Conservation (phyloP, 2,113 vertebrate species). For the Pionites leucogaster region DNA sequence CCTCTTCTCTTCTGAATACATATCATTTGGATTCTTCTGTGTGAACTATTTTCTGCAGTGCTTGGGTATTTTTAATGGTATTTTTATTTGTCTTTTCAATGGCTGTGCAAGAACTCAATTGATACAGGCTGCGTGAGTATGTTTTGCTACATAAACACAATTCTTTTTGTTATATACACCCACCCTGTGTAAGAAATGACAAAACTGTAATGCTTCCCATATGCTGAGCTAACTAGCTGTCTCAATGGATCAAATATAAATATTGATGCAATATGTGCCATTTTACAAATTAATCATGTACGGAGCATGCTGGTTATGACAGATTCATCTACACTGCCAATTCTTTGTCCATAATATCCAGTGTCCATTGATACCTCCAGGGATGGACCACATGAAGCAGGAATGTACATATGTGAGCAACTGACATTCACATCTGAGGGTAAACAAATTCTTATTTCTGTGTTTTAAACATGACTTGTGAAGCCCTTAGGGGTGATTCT, state of each 20-base stretch:
- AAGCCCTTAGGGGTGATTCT: background rate
- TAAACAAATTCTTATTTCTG: background rate
- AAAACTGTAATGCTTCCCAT: constrained; percentile 62
- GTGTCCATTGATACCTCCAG: background rate
- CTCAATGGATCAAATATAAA: constrained; percentile 52
- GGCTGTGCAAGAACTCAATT: constrained; percentile 18
- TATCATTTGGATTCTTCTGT: constrained; percentile 10
- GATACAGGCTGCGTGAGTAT: constrained; percentile 25
- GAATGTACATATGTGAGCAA: background rate
- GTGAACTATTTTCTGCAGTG: constrained; percentile 26
- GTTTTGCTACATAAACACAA: constrained; percentile 56
- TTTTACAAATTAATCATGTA: constrained; percentile 44
- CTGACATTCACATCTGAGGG: background rate
- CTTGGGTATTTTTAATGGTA: constrained; percentile 15
- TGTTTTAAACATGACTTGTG: background rate
- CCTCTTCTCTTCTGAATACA: constrained; percentile 12
- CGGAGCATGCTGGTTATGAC: constrained; percentile 7
- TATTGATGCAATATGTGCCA: constrained; percentile 34
- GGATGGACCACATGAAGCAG: constrained; percentile 4
- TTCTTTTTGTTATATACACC: constrained; percentile 44
- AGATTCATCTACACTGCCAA: constrained; percentile 1
- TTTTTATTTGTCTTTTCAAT: constrained; percentile 55
- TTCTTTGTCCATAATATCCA: background rate
- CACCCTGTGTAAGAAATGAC: constrained; percentile 43
- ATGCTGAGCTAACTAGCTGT: constrained; percentile 31